Evolutionary conservation across 2,888 invertebrate species (phyloP).

Genomic region (Cosmia pyralina): DNA sequence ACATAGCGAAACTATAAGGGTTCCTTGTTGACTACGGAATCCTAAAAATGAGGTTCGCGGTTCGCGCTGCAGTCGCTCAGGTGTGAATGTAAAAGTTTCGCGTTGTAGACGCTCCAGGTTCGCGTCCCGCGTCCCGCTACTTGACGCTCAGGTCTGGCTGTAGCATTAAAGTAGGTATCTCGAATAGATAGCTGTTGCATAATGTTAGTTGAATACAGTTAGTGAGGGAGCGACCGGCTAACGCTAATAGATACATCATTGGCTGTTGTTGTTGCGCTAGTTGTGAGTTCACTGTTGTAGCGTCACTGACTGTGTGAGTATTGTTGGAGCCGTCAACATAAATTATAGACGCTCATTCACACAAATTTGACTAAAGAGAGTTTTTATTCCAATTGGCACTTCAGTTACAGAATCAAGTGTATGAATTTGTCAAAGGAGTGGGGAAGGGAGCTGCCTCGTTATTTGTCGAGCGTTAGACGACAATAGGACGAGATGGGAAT

Average conservation of each 20-base stretch:
- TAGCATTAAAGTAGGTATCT: neutral
- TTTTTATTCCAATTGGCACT: constrained; percentile 10
- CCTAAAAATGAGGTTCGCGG: too few relatives aligned
- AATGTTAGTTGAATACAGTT: neutral
- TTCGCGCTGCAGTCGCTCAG: too few relatives aligned
- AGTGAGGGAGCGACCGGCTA: neutral
- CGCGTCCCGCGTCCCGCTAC: too few relatives aligned
- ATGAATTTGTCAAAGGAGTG: neutral
- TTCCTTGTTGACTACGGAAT: too few relatives aligned
- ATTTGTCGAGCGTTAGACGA: constrained; percentile 20
- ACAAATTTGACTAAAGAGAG: constrained; percentile 3
- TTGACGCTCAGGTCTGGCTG: too few relatives aligned
- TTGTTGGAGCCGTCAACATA: constrained; percentile 31
- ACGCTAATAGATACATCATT: neutral
- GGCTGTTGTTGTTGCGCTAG: neutral
- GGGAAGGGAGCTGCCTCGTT: neutral
- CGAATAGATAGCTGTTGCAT: neutral
- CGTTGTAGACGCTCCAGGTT: too few relatives aligned
- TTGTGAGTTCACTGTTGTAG: constrained; percentile 20
- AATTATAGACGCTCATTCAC: constrained; percentile 18
- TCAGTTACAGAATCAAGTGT: constrained; percentile 6
- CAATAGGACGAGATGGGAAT: constrained; percentile 23
- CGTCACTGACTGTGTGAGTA: constrained; percentile 16
- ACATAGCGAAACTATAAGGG: too few relatives aligned
- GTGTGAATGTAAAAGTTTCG: too few relatives aligned